Evolutionary conservation across 2,113 vertebrate species (phyloP).

Genomic region (Chaenogobius annularis): DNA sequence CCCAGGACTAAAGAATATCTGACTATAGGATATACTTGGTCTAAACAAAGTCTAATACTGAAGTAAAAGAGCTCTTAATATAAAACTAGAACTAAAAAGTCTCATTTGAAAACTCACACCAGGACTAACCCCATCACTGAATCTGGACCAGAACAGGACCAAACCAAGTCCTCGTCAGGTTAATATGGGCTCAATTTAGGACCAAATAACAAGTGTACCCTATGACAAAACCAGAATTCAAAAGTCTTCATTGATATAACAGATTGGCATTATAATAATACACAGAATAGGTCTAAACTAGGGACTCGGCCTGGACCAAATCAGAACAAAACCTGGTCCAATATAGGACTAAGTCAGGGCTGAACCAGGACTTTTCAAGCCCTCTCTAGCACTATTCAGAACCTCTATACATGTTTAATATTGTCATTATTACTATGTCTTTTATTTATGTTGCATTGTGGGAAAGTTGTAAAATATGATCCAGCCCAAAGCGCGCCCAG

Average conservation of each 20-base stretch:
- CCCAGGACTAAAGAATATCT: too few species aligned
- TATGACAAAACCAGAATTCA: too few species aligned
- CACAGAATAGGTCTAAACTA: too few species aligned
- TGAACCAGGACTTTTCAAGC: not conserved
- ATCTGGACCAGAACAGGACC: not conserved
- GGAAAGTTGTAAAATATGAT: slow-evolving; percentile 22
- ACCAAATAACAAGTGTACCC: too few species aligned
- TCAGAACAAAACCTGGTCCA: not conserved
- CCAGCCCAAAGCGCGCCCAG: slow-evolving; percentile 13
- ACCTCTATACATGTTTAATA: not conserved
- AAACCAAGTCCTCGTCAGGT: not conserved
- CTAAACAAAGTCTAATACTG: too few species aligned
- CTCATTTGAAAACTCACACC: too few species aligned
- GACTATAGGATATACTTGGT: too few species aligned
- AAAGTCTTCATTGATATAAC: too few species aligned
- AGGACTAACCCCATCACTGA: not conserved
- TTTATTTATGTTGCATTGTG: slow-evolving; percentile 15
- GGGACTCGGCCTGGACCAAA: not conserved
- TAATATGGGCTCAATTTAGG: too few species aligned
- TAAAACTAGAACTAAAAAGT: too few species aligned
- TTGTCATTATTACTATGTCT: slow-evolving; percentile 13
- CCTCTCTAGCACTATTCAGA: not conserved
- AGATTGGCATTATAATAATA: too few species aligned
- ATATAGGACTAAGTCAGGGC: not conserved
- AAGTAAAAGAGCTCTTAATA: too few species aligned